A percentile compares a stretch with the other conserved stretches of the same genome.
These are phyloP conservation scores for Acipenser ruthenus DNA, from an alignment of 2,797 vertebrate species.

Conservation along the genomic window DNA sequence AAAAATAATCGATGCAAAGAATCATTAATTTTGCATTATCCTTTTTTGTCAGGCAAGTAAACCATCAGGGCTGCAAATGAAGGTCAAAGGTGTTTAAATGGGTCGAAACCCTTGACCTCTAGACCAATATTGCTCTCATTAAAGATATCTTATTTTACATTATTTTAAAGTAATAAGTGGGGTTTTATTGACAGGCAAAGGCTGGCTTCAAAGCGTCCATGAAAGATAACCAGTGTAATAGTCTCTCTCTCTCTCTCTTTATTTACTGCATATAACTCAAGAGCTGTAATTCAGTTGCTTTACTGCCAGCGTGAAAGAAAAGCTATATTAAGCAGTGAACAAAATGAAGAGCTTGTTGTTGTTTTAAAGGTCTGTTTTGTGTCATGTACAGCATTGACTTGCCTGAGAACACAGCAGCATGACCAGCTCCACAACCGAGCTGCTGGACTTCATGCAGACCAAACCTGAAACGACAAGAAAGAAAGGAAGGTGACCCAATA, in stretches of 20 bases:
- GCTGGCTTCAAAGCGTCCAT: background rate
- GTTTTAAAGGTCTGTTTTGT: background rate
- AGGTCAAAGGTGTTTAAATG: conserved; percentile 86
- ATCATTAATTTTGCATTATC: conserved; percentile 98
- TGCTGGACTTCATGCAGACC: conserved; percentile 96
- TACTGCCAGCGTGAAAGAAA: background rate
- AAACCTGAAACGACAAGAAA: conserved; percentile 62
- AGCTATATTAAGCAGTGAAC: background rate
- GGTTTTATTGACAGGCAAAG: conserved; percentile 14
- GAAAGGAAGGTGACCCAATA: background rate
- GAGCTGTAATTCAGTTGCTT: background rate
- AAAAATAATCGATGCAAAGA: conserved; percentile 86
- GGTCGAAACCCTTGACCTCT: conserved; percentile 91
- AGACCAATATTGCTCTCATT: conserved; percentile 72
- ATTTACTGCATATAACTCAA: background rate
- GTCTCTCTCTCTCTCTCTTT: background rate
- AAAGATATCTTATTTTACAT: conserved; percentile 60
- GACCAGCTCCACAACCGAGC: conserved; percentile 95
- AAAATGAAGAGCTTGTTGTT: background rate
- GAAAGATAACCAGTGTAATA: conserved; percentile 27
- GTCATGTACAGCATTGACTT: conserved; percentile 37
- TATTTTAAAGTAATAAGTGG: conserved; percentile 59
- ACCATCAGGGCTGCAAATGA: conserved; percentile 62
- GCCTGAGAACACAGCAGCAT: conserved; percentile 98
- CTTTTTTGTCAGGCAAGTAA: conserved; percentile 81